A percentile compares a stretch with the other conserved stretches of the same genome.
These are phyloP conservation scores for Paradoxurus hermaphroditus DNA, from an alignment of 2,113 vertebrate genomes.

Conservation along the genomic window DNA sequence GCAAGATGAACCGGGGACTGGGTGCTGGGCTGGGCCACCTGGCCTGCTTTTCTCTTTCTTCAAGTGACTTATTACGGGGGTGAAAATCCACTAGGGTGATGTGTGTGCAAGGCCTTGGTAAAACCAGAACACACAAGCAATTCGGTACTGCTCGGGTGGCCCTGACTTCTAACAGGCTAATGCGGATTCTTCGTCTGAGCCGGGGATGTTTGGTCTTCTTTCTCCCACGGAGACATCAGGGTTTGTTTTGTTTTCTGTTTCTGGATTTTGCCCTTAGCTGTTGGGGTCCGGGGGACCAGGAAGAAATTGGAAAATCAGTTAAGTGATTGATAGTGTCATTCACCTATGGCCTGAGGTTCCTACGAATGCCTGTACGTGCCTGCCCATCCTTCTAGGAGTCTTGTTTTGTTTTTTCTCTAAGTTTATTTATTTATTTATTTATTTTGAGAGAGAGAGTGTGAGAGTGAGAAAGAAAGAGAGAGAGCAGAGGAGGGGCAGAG, in stretches of 20 bases:
- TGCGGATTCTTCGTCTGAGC: neutral
- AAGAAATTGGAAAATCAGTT: conserved; percentile 16
- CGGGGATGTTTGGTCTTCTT: neutral
- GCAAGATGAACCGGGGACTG: neutral
- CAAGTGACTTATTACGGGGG: neutral
- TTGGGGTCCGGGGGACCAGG: neutral
- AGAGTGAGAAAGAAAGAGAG: too few species aligned
- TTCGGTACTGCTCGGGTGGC: neutral
- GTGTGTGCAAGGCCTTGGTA: neutral
- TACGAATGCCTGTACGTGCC: neutral
- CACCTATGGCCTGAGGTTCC: neutral
- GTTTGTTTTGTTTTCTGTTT: neutral
- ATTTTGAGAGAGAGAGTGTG: too few species aligned
- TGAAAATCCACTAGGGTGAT: neutral
- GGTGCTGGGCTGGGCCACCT: neutral
- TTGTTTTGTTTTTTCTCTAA: neutral
- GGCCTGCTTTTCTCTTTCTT: neutral
- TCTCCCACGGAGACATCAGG: neutral
- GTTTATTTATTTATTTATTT: too few species aligned
- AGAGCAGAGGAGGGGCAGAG: too few species aligned
- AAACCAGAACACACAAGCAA: neutral
- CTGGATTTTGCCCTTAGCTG: neutral
- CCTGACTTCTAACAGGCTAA: neutral
- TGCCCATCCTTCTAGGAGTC: neutral
- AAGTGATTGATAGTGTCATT: neutral